Conservation (phyloP, 2,888 invertebrate genomes). For the Clepsis dumicolana region DNA sequence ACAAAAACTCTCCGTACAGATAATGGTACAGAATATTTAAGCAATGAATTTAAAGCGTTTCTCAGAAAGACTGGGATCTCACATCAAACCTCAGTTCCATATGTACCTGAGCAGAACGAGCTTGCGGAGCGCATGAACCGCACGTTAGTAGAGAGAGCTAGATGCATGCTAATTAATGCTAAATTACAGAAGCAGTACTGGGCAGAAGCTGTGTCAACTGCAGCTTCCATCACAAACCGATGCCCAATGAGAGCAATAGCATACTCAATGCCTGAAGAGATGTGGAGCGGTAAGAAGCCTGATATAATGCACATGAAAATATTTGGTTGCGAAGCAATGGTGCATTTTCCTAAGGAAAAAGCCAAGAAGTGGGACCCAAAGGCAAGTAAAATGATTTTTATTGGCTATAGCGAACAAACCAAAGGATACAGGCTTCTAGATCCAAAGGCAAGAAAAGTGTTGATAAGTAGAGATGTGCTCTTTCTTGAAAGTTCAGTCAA, state of each 20-base stretch:
- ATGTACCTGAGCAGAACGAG: constrained; percentile 59
- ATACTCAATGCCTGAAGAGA: constrained; percentile 28
- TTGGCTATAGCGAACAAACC: constrained; percentile 39
- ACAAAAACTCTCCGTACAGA: constrained; percentile 46
- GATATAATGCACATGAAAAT: constrained; percentile 35
- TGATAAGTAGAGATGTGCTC: constrained; percentile 39
- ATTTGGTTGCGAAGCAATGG: constrained; percentile 38
- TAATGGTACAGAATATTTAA: constrained; percentile 48
- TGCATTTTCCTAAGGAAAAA: constrained; percentile 40
- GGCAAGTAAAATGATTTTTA: constrained; percentile 30
- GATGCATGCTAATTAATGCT: constrained; percentile 47
- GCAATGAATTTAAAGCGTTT: constrained; percentile 42
- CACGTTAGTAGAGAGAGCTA: constrained; percentile 48
- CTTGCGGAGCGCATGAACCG: constrained; percentile 54
- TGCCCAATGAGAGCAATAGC: constrained; percentile 28
- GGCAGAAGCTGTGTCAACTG: constrained; percentile 48
- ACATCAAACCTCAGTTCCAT: constrained; percentile 51
- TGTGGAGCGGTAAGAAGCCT: constrained; percentile 40
- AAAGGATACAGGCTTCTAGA: constrained; percentile 39
- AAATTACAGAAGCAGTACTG: constrained; percentile 44
- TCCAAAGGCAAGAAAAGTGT: constrained; percentile 12
- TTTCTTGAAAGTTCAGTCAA: constrained; percentile 26
- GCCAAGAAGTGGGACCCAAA: constrained; percentile 39
- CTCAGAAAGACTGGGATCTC: constrained; percentile 51
- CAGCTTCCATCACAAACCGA: constrained; percentile 44